phyloP scores from a whole-genome alignment of 2,888 invertebrate species.

The Noctua janthe region DNA sequence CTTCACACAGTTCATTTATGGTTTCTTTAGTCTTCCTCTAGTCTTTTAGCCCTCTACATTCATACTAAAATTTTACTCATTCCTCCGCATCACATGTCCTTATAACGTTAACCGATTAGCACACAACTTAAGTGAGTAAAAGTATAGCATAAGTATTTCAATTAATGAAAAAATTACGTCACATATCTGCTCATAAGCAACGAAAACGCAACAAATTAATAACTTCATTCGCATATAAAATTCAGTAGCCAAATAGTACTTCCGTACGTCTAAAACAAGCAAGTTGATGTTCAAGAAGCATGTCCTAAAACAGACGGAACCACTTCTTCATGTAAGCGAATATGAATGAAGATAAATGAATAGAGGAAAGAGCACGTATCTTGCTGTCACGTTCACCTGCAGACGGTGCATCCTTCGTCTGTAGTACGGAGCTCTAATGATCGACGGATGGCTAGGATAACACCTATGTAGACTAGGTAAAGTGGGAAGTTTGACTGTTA shows the following conservation, averaged over 20 bases:
- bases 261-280: neutral
- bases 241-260: neutral
- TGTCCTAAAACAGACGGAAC: conserved; percentile 1
- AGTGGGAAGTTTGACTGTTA: neutral
- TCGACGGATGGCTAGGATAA: conserved; percentile 17
- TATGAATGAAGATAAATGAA: conserved; percentile 53
- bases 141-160: no score
- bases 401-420: conserved; percentile 29
- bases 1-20: no score
- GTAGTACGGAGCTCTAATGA: conserved; percentile 39
- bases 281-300: neutral
- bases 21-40: no score
- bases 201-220: neutral
- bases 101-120: no score
- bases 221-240: neutral
- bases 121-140: no score
- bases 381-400: conserved; percentile 46
- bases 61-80: no score
- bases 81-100: no score
- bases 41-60: no score
- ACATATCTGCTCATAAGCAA: no score
- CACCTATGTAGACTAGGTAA: neutral
- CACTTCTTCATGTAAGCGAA: conserved; percentile 30
- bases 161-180: no score
- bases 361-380: conserved; percentile 34